Conservation (phyloP, 2,888 invertebrate genomes). For the Hydropsyche betteni region DNA sequence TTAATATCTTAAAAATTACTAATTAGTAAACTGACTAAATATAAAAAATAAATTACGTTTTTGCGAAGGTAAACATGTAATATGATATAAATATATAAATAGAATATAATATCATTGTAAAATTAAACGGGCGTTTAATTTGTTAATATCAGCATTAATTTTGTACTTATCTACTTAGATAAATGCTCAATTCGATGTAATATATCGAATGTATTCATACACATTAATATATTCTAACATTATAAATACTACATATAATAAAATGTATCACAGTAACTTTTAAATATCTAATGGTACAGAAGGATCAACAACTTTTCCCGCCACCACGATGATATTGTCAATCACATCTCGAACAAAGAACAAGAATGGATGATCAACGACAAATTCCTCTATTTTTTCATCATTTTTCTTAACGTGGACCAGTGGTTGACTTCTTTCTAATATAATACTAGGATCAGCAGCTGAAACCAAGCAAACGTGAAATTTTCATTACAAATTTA, state of each 20-base stretch:
- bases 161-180: conserved; percentile 15
- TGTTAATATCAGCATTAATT: neutral
- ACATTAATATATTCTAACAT: neutral
- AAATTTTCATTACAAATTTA: too few species aligned
- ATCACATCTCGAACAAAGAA: conserved; percentile 70
- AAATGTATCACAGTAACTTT: conserved; percentile 53
- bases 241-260: conserved; percentile 54
- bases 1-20: neutral
- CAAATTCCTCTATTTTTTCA: conserved; percentile 57
- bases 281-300: conserved; percentile 52
- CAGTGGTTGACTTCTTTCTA: conserved; percentile 46
- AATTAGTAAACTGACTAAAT: neutral
- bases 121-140: neutral
- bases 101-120: too few species aligned
- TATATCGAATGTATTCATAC: neutral
- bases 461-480: conserved; percentile 49
- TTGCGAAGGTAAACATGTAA: too few species aligned
- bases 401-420: conserved; percentile 46
- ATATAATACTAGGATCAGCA: conserved; percentile 44
- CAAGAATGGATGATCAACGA: conserved; percentile 70
- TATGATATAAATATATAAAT: too few species aligned
- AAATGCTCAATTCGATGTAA: conserved; percentile 34
- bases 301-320: conserved; percentile 69
- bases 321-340: conserved; percentile 68
- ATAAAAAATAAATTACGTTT: neutral